Percentiles rank a stretch among this genome's conserved stretches.
Evolutionary conservation across 2,888 invertebrate genomes (phyloP).

Genomic region (Endotricha flammealis): DNA sequence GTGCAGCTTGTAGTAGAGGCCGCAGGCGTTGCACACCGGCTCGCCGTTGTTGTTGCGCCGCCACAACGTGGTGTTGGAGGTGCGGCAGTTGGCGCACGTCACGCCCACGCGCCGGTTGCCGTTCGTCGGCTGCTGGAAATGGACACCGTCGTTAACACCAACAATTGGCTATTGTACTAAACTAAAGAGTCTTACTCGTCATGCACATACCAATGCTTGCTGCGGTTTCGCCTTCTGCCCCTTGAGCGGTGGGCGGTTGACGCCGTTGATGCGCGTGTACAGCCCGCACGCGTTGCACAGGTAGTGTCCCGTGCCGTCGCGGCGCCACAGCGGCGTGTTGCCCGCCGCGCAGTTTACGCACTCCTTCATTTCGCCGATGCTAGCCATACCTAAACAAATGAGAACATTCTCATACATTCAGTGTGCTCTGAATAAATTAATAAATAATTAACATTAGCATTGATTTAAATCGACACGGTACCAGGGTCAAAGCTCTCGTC

Average conservation of each 20-base stretch:
- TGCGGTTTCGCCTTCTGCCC: slow-evolving; percentile 82
- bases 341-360: slow-evolving; percentile 97
- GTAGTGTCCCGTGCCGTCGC: slow-evolving; percentile 98
- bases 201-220: slow-evolving; percentile 63
- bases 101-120: slow-evolving; percentile 84
- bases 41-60: slow-evolving; percentile 95
- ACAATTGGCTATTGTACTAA: too few relatives aligned
- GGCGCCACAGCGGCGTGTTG: slow-evolving; percentile 96
- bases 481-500: slow-evolving; percentile 74
- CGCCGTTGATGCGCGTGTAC: slow-evolving; percentile 84
- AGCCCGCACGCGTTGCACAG: slow-evolving; percentile 99
- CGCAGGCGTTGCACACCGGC: slow-evolving; percentile 99
- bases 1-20: slow-evolving; percentile 94
- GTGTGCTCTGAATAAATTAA: too few relatives aligned
- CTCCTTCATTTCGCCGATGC: slow-evolving; percentile 83
- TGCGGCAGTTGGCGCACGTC: slow-evolving; percentile 97
- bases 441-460: too few relatives aligned
- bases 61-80: slow-evolving; percentile 96
- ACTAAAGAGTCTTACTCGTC: too few relatives aligned
- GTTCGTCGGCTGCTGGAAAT: slow-evolving; percentile 63
- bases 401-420: neutral
- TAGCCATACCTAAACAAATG: slow-evolving; percentile 47
- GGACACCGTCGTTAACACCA: slow-evolving; percentile 14
- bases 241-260: slow-evolving; percentile 85
- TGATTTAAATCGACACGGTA: too few relatives aligned